Evolutionary conservation across 2,113 vertebrate species (phyloP), one percentile per base, ranked within the genome.

Genomic region (Lasiurus cinereus): DNA sequence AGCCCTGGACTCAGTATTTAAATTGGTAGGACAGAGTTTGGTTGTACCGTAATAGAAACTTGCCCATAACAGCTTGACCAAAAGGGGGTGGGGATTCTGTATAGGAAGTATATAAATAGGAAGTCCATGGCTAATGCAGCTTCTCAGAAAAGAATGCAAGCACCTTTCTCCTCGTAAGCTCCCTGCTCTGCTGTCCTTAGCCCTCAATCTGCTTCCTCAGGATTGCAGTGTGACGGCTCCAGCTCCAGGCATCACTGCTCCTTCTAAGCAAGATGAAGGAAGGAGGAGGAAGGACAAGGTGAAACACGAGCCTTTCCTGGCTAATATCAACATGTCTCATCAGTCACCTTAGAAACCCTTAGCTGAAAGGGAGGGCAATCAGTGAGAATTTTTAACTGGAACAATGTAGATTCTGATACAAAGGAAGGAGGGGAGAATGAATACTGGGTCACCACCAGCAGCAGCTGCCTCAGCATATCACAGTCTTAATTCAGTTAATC

Each of bases 61-160:
- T 66, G 22, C 5, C 39, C 14, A 0, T 31, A 13, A 29, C 2
- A 15, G 24, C 48, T 48, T 27, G 31, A n/a, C 6, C 72, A 77
- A 48, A 48, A 19, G 5, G 36, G 29, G 1, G 7, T 3, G 33
- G 11, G 3, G 13, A 29, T 24, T 5, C 6, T 6, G 3, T 31
- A 22, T 1, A 13, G 14, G 2, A 74, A 48, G 39, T 8, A 16
- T 67, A 19, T 0, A 31, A 39, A 54, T 1, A 73, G 46, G 67
- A 66, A 64, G 69, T 9, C 33, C 59, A 67, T 48, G 29, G 62
- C 8, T 10, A 27, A 36, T 27, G 13, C 33, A 48, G 24, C 39
- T 52, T 52, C 54, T 27, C 46, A 48, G 29, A 50, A 64, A 56
- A 6, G 50, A 27, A 0, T 18, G 4, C 43, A 31, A 29, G 2